Percentiles rank a stretch among this genome's conserved stretches.
These are phyloP conservation scores for Tethea ocularis DNA, from an alignment of 2,888 invertebrate species.

Conservation along the genomic window DNA sequence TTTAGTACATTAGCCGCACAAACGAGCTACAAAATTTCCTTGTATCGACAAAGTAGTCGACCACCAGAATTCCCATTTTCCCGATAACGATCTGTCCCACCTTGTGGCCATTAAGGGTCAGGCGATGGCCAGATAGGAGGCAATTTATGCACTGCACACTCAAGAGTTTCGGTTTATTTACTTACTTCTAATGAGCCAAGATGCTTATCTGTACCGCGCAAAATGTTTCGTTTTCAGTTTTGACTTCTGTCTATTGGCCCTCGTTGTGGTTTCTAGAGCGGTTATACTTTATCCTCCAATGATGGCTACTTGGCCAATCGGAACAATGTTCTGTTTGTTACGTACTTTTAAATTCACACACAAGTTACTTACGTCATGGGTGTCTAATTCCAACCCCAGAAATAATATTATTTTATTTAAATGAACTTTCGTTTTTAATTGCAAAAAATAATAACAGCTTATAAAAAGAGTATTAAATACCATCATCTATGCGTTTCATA, in stretches of 20 bases:
- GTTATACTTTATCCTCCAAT: slow-evolving; percentile 6
- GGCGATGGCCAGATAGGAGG: slow-evolving; percentile 74
- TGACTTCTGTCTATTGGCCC: slow-evolving; percentile 13
- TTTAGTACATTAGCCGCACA: slow-evolving; percentile 52
- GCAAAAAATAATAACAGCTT: too few relatives aligned
- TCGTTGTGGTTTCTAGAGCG: not conserved
- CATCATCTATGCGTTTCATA: too few relatives aligned
- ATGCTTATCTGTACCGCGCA: slow-evolving; percentile 65
- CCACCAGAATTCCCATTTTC: slow-evolving; percentile 69
- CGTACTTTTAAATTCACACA: too few relatives aligned
- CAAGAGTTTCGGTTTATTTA: slow-evolving; percentile 67
- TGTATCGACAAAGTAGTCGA: slow-evolving; percentile 72
- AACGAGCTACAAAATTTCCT: slow-evolving; percentile 71
- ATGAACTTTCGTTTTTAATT: too few relatives aligned
- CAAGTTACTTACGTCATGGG: too few relatives aligned
- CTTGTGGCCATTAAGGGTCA: slow-evolving; percentile 77
- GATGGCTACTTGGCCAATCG: too few relatives aligned
- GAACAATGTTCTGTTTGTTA: too few relatives aligned
- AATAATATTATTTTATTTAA: too few relatives aligned
- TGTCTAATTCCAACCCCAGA: too few relatives aligned
- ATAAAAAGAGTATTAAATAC: too few relatives aligned
- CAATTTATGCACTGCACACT: slow-evolving; percentile 79
- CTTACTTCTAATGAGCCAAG: slow-evolving; percentile 65
- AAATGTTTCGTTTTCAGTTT: slow-evolving; percentile 47
- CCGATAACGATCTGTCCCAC: slow-evolving; percentile 79